These are phyloP conservation scores for Xylocampa areola DNA, from an alignment of 2,888 invertebrate species.

Conservation along the genomic window DNA sequence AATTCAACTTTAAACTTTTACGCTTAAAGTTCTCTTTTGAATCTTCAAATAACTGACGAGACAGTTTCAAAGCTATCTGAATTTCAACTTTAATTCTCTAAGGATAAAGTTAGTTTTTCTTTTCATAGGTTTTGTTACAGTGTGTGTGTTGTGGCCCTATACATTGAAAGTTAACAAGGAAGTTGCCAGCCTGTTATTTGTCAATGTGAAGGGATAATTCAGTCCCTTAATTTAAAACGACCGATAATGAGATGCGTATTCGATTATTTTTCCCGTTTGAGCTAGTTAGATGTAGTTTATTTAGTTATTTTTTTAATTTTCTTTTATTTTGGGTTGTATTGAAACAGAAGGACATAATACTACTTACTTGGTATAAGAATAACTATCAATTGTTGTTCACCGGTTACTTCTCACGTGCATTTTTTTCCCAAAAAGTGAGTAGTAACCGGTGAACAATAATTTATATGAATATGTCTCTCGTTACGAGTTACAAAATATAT, in stretches of 20 bases:
- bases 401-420: no score
- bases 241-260: constrained; percentile 87
- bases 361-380: no score
- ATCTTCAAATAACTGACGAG: constrained; percentile 8
- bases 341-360: no score
- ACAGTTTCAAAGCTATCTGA: constrained; percentile 28
- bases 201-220: constrained; percentile 86
- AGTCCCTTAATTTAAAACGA: constrained; percentile 84
- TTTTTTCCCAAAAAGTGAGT: no score
- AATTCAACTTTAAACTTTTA: constrained; percentile 50
- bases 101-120: constrained; percentile 44
- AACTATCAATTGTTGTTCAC: no score
- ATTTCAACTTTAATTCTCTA: constrained; percentile 48
- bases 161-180: constrained; percentile 83
- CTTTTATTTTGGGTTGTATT: not conserved
- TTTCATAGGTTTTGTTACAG: constrained; percentile 43
- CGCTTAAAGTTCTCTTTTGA: constrained; percentile 9
- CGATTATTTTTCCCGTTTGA: constrained; percentile 71
- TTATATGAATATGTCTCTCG: no score
- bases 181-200: constrained; percentile 84
- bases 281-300: constrained; percentile 41
- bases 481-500: no score
- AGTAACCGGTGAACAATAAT: no score
- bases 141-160: constrained; percentile 69
- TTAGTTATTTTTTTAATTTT: constrained; percentile 32